phyloP scores from a whole-genome alignment of 2,888 invertebrate species.

The Caenorhabditis auriculariae region DNA sequence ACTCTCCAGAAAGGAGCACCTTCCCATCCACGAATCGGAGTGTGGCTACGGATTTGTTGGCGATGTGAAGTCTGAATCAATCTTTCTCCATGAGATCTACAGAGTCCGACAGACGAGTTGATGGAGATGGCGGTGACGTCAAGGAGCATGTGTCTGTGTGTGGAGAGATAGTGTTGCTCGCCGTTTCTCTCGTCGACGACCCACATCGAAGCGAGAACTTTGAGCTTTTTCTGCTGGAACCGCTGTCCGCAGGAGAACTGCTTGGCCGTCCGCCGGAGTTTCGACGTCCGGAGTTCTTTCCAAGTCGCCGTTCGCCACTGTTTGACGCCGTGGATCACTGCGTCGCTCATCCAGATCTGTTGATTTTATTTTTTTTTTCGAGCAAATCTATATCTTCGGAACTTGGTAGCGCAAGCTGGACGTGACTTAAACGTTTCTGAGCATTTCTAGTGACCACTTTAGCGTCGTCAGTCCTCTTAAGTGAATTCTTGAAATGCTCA shows the following conservation, averaged over 20 bases:
- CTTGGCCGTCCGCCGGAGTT: slow-evolving; percentile 36
- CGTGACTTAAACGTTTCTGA: too few relatives aligned
- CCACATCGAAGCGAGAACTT: slow-evolving; percentile 51
- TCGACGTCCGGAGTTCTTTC: slow-evolving; percentile 38
- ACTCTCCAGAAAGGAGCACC: slow-evolving; percentile 37
- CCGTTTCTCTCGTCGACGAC: slow-evolving; percentile 52
- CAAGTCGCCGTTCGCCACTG: slow-evolving; percentile 54
- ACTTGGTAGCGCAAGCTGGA: too few relatives aligned
- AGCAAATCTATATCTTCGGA: too few relatives aligned
- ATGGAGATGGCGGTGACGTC: slow-evolving; percentile 50
- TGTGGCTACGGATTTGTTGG: slow-evolving; percentile 21
- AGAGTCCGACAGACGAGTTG: slow-evolving; percentile 9
- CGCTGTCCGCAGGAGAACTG: slow-evolving; percentile 51
- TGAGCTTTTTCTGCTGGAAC: slow-evolving; percentile 50
- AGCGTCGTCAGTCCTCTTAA: too few relatives aligned
- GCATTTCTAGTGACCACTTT: too few relatives aligned
- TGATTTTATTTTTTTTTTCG: too few relatives aligned
- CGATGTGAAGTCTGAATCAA: slow-evolving; percentile 7
- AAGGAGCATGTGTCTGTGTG: slow-evolving; percentile 47
- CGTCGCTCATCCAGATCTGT: slow-evolving; percentile 37
- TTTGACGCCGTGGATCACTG: slow-evolving; percentile 21
- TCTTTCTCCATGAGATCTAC: neutral
- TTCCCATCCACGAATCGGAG: slow-evolving; percentile 31
- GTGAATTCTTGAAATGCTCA: too few relatives aligned
- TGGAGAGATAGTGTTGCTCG: slow-evolving; percentile 48